Evolutionary conservation across 2,113 vertebrate species (phyloP), one percentile per base, ranked within the genome.

Genomic region (Bos indicus): DNA sequence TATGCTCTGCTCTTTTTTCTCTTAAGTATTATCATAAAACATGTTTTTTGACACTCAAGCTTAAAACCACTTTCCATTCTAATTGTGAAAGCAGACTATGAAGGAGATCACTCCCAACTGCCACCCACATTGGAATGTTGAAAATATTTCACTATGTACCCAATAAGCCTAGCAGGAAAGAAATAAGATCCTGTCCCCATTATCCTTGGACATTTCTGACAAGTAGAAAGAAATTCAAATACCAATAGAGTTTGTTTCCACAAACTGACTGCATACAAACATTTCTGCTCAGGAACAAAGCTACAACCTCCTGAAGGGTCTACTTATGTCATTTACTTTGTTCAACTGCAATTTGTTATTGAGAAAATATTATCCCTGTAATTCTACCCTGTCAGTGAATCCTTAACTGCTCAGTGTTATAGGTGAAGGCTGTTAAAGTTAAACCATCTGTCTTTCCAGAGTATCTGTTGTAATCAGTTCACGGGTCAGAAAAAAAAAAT

Each of bases 261-360:
- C 40, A 54, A 77, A 81, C 25, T 71, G 46, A 8, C 26, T 88
- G 21, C 62, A 60, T n/a, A 84, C 64, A 96, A 87, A 92, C 15
- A 87, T 97, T 95, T 98, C n/a, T 95, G 80, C 59, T 97, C 71
- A 94, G 77, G 25, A 96, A 78, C 71, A 97, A 48, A 95, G 51
- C 43, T 54, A 40, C 7, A 64, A 1, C 30, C 17, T 74, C 40
- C 40, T 91, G 56, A 95, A 97, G 48, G 0, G 0, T 87, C 62
- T 97, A 23, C 51, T 97, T 87, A 57, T 57, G 40, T n/a, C 56
- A 88, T 43, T 43, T 90, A 30, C 9, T 2, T 48, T 95, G 57
- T 90, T 95, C 95, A 94, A 89, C 23, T 85, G 74, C 40, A 90
- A 64, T 87, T 82, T 88, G 11, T 96, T 54, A 81, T 91, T 87